A percentile compares a stretch with the other conserved stretches of the same genome.
These are phyloP conservation scores for Trachelus iudaicus DNA, from an alignment of 2,888 invertebrate genomes.

Conservation along the genomic window DNA sequence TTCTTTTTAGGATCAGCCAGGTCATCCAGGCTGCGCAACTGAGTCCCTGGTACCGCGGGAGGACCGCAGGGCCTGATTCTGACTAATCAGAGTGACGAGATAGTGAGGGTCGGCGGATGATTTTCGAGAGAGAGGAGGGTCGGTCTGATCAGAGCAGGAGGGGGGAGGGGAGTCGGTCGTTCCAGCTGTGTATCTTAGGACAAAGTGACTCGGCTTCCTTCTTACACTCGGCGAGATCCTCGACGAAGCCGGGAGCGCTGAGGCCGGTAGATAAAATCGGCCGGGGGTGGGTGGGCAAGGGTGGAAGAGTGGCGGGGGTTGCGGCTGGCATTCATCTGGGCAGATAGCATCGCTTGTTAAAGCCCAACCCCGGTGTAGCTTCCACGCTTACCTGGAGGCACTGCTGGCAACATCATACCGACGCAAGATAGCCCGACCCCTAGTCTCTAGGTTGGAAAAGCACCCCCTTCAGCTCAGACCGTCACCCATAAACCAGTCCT, in stretches of 20 bases:
- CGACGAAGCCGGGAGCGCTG: not conserved
- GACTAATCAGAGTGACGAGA: no score
- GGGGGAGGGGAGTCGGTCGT: not conserved
- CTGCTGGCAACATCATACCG: constrained; percentile 51
- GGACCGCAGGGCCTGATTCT: no score
- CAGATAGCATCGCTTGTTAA: constrained; percentile 65
- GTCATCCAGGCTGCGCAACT: no score
- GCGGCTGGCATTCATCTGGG: constrained; percentile 58
- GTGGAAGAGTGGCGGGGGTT: constrained; percentile 41
- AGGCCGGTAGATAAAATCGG: constrained; percentile 48
- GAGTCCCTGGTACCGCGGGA: no score
- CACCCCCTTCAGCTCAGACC: constrained; percentile 23
- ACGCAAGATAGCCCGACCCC: constrained; percentile 49
- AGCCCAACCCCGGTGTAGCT: constrained; percentile 32
- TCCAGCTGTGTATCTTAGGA: not conserved
- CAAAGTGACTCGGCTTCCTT: not conserved
- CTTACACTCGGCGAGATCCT: not conserved
- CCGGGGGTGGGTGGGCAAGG: constrained; percentile 18
- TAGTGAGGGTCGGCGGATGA: no score
- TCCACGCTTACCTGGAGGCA: constrained; percentile 43
- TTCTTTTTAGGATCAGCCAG: no score
- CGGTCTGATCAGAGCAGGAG: not conserved
- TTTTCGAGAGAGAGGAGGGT: not conserved
- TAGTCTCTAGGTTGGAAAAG: constrained; percentile 32
- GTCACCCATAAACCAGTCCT: constrained; percentile 16